These are phyloP conservation scores for Physella acuta DNA, from an alignment of 1,140 invertebrate species.

Conservation along the genomic window DNA sequence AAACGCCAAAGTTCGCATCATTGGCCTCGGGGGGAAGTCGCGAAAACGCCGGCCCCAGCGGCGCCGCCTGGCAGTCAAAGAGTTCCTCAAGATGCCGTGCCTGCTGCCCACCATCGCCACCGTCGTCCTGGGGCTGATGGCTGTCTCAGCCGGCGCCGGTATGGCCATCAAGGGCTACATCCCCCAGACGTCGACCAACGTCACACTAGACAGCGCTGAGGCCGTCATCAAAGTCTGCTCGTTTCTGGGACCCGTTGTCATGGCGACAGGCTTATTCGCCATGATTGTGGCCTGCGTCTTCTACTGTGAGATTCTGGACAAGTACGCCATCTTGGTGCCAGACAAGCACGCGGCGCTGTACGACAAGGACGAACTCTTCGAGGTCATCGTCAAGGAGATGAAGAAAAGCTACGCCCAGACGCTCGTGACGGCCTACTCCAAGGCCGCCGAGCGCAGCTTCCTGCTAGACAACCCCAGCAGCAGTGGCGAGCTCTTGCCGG, in stretches of 20 bases:
- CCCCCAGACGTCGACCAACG: conserved; percentile 13
- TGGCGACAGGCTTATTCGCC: conserved; percentile 49
- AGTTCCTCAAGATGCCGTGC: conserved; percentile 42
- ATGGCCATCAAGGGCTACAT: conserved; percentile 31
- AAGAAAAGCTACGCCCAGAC: conserved; percentile 43
- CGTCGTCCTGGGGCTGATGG: conserved; percentile 34
- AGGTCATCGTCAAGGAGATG: conserved; percentile 47
- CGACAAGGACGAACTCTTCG: conserved; percentile 41
- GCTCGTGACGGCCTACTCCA: conserved; percentile 20
- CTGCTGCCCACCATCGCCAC: conserved; percentile 36
- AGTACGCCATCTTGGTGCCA: conserved; percentile 44
- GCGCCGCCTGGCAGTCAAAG: conserved; percentile 33
- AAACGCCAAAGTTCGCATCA: conserved; percentile 22
- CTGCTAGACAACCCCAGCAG: conserved; percentile 19
- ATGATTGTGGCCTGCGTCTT: conserved; percentile 49
- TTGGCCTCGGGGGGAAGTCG: conserved; percentile 11
- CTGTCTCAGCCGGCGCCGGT: conserved; percentile 28
- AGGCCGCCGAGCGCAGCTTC: conserved; percentile 21
- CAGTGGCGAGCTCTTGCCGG: conserved; percentile 23
- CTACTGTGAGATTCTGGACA: conserved; percentile 53
- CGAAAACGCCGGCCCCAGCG: conserved; percentile 20
- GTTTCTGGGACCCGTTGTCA: conserved; percentile 46
- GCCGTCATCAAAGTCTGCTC: conserved; percentile 34
- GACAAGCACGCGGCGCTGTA: conserved; percentile 28
- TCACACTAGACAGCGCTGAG: conserved; percentile 25